A percentile compares a stretch with the other conserved stretches of the same genome.
Conservation (phyloP, 2,797 vertebrate genomes). For the Cossypha dichroa region DNA sequence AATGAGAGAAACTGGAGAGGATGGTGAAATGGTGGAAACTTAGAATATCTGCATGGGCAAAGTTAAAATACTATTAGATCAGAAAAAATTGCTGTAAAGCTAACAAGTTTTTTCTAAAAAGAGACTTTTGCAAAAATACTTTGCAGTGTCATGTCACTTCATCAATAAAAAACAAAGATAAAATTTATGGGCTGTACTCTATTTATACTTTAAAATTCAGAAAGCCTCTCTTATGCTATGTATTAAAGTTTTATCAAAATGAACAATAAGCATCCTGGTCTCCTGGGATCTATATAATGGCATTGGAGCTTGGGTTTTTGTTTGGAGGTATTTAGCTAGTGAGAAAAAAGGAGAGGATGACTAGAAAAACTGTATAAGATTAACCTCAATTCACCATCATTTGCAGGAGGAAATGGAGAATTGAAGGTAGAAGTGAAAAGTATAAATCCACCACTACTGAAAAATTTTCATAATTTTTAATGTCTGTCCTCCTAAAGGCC, state of each 20-base stretch:
- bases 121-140: background rate
- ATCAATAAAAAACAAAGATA: background rate
- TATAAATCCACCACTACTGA: background rate
- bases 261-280: background rate
- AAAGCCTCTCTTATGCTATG: background rate
- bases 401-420: background rate
- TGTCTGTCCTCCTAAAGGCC: background rate
- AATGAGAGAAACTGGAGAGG: background rate
- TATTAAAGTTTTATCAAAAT: background rate
- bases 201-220: background rate
- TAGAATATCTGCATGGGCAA: background rate
- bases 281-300: background rate
- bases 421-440: background rate
- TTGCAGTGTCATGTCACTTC: background rate
- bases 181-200: background rate
- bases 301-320: background rate
- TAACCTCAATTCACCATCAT: background rate
- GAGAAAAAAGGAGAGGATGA: background rate
- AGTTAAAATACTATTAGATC: background rate
- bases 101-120: background rate
- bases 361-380: background rate
- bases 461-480: background rate
- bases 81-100: background rate
- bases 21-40: background rate
- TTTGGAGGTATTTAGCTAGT: background rate